Percentiles rank a stretch among this genome's conserved stretches.
These are phyloP conservation scores for Leptopterna dolabrata DNA, from an alignment of 2,888 invertebrate species.

Conservation along the genomic window DNA sequence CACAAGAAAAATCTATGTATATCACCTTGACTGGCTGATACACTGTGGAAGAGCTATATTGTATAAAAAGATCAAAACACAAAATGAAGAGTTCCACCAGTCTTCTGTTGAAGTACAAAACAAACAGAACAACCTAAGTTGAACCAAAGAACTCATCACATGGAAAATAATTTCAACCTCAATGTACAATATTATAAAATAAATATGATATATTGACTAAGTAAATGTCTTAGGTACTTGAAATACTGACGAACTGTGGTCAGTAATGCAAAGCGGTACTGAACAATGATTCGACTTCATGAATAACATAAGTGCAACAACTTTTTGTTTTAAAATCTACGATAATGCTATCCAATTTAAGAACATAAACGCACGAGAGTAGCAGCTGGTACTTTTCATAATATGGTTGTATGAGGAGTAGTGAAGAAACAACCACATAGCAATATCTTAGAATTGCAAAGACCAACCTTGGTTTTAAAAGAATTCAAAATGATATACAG, in stretches of 20 bases:
- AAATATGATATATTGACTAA: neutral
- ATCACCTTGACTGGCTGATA: neutral
- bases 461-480: no score
- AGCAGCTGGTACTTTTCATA: no score
- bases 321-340: neutral
- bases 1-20: neutral
- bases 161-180: neutral
- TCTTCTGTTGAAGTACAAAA: neutral
- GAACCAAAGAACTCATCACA: neutral
- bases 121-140: neutral
- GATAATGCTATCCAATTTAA: neutral
- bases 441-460: no score
- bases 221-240: neutral
- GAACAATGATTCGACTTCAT: neutral
- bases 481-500: no score
- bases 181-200: neutral
- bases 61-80: neutral
- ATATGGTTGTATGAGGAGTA: no score
- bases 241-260: neutral
- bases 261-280: neutral
- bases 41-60: neutral
- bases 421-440: no score
- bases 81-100: neutral
- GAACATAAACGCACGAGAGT: no score
- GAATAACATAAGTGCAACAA: neutral